Conservation (phyloP, 2,888 invertebrate genomes). For the Phalera bucephala region DNA sequence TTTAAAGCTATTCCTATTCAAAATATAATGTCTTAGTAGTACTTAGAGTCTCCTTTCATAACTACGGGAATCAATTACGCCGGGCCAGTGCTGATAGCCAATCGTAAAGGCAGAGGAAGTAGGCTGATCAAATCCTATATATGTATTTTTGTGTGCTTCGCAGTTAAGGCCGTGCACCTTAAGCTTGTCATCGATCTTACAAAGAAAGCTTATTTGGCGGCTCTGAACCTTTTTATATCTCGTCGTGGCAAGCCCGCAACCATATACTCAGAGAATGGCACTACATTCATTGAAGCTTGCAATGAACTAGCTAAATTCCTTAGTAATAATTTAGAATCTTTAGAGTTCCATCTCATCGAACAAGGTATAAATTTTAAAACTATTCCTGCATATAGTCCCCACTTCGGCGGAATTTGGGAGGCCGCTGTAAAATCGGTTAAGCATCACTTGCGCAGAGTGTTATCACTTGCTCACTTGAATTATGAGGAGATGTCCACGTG, state of each 20-base stretch:
- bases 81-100: too few species aligned
- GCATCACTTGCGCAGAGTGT: background rate
- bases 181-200: slow-evolving; percentile 23
- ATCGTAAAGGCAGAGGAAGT: too few species aligned
- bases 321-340: background rate
- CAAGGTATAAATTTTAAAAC: background rate
- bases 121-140: too few species aligned
- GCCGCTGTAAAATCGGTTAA: background rate
- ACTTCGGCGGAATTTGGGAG: too few species aligned
- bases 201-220: slow-evolving; percentile 21
- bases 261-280: slow-evolving; percentile 23
- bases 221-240: slow-evolving; percentile 20
- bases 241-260: slow-evolving; percentile 21
- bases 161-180: background rate
- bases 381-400: too few species aligned
- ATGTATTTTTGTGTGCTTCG: too few species aligned
- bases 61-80: too few species aligned
- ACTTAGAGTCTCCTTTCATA: too few species aligned
- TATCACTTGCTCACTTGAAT: background rate
- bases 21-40: too few species aligned
- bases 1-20: too few species aligned
- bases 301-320: slow-evolving; percentile 16
- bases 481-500: too few species aligned
- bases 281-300: slow-evolving; percentile 21
- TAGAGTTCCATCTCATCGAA: too few species aligned